Base-by-base conservation (phyloP, 2,113 vertebrate species). In the rabbit (Oryctolagus cuniculus) region DNA sequence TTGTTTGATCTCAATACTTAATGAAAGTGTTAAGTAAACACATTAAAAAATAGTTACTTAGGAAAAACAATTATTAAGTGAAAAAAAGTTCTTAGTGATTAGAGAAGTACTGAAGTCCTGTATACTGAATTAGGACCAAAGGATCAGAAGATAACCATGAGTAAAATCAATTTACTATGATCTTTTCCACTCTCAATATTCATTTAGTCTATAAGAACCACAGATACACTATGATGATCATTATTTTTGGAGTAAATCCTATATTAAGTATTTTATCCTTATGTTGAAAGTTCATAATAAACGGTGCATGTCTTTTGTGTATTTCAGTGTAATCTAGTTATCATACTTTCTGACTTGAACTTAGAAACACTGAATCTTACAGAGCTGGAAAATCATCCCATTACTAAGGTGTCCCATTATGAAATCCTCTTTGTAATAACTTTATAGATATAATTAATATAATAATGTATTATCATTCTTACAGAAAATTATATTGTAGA, bases 41-140 rank as follows among this genome's bases (percentile, higher is more conserved):
- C 4, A 72, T 75, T 90, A 95, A 70, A 83, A 85, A 78, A 21
- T 69, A 31, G 29, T 25, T 95, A 38, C 12, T 58, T 58, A 44
- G 44, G 44, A 44, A 44, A 44, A 44, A 22, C 22, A 80, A 63
- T 88, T 93, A 63, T 90, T 94, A 61, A 89, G 31, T 93, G 73
- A 96, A 73, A 49, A 88, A 87, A 91, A 85, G 25, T 72, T 73
- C 49, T 93, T 84, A 24, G 81, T 79, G 70, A 80, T 15, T 81
- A 5, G 15, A 91, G 31, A 89, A 44, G 15, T 53, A 64, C 3
- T 53, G 3, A 63, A 31, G 72, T 63, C 29, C 38, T 86, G 10
- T 74, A 66, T 89, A 87, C 58, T 91, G 67, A 95, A 67, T 53
- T 72, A 61, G 44, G 12, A 64, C 27, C 31, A 80, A 69, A 55